phyloP scores from a whole-genome alignment of 2,797 vertebrate genomes.

The Cetoscarus ocellatus region DNA sequence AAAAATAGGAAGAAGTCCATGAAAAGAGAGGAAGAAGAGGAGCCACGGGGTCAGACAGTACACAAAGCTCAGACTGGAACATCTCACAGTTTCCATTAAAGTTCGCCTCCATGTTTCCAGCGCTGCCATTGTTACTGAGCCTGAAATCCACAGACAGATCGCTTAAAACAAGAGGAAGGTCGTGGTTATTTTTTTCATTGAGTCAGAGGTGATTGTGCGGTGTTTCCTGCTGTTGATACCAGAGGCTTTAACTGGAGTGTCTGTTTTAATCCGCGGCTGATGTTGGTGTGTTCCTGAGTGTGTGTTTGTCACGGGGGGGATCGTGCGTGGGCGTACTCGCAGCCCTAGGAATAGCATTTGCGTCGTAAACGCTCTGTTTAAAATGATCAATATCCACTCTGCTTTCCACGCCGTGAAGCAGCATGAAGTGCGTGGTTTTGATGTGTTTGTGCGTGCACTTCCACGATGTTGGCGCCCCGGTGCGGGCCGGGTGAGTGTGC shows the following conservation, averaged over 20 bases:
- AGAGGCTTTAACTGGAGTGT: slow-evolving; percentile 49
- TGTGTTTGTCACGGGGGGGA: slow-evolving; percentile 50
- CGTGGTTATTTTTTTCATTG: slow-evolving; percentile 28
- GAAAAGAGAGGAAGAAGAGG: slow-evolving; percentile 67
- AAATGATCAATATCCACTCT: slow-evolving; percentile 81
- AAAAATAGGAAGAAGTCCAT: slow-evolving; percentile 48
- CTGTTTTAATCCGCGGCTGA: slow-evolving; percentile 52
- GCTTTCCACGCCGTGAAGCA: slow-evolving; percentile 55
- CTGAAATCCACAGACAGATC: slow-evolving; percentile 24
- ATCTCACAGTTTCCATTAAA: slow-evolving; percentile 56
- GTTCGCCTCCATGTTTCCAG: slow-evolving; percentile 45
- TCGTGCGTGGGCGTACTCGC: slow-evolving; percentile 72
- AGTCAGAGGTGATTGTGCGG: slow-evolving; percentile 49
- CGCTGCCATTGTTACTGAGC: slow-evolving; percentile 40
- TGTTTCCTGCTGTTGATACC: slow-evolving; percentile 51
- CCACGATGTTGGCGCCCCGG: slow-evolving; percentile 52
- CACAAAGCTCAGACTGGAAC: slow-evolving; percentile 59
- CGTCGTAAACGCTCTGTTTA: slow-evolving; percentile 80
- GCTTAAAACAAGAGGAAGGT: slow-evolving; percentile 55
- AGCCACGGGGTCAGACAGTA: slow-evolving; percentile 63
- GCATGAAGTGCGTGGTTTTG: slow-evolving; percentile 44
- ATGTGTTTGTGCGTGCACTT: slow-evolving; percentile 27
- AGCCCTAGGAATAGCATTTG: slow-evolving; percentile 74
- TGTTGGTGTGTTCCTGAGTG: slow-evolving; percentile 37
- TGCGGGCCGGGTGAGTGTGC: slow-evolving; percentile 71